Percentiles rank a stretch among this genome's conserved stretches.
Conservation (phyloP, 2,797 vertebrate species). For the Prunella strophiata region DNA sequence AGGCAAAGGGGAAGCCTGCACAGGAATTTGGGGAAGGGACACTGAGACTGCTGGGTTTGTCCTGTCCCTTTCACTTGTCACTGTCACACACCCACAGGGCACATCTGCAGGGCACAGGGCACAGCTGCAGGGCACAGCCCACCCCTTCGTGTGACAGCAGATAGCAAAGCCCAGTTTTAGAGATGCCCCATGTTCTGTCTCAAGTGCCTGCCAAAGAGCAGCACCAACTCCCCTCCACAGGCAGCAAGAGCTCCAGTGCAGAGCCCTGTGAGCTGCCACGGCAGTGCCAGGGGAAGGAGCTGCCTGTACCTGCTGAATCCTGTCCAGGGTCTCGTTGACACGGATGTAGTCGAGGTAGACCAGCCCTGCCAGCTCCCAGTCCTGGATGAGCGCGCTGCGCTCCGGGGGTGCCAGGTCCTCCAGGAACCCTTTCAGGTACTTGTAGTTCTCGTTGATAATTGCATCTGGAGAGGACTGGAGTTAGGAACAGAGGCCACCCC, state of each 20-base stretch:
- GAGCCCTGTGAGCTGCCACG: not conserved
- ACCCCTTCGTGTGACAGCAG: not conserved
- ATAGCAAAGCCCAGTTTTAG: fast-evolving
- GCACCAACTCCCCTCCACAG: not conserved
- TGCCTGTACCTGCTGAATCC: slow-evolving; percentile 84
- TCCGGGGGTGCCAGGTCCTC: slow-evolving; percentile 87
- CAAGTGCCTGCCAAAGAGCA: not conserved
- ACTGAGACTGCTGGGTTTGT: fast-evolving
- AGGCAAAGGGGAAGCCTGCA: not conserved
- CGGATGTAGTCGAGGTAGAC: slow-evolving; percentile 93
- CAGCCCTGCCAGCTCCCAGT: slow-evolving; percentile 90
- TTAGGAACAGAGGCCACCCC: not conserved
- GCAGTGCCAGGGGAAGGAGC: fast-evolving
- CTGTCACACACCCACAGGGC: not conserved
- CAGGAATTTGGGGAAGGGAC: fast-evolving
- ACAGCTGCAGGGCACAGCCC: not conserved
- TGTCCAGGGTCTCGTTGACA: slow-evolving; percentile 86
- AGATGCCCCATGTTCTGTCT: not conserved
- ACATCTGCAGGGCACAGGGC: too few species aligned
- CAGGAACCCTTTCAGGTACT: slow-evolving; percentile 90
- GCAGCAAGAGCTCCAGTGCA: fast-evolving
- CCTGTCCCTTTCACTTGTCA: too few species aligned
- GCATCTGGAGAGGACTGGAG: slow-evolving; percentile 79
- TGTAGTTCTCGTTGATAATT: slow-evolving; percentile 93
- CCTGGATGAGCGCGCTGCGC: slow-evolving; percentile 87